These are phyloP conservation scores for Pteruthius melanotis DNA, from an alignment of 2,113 vertebrate species.

Conservation along the genomic window DNA sequence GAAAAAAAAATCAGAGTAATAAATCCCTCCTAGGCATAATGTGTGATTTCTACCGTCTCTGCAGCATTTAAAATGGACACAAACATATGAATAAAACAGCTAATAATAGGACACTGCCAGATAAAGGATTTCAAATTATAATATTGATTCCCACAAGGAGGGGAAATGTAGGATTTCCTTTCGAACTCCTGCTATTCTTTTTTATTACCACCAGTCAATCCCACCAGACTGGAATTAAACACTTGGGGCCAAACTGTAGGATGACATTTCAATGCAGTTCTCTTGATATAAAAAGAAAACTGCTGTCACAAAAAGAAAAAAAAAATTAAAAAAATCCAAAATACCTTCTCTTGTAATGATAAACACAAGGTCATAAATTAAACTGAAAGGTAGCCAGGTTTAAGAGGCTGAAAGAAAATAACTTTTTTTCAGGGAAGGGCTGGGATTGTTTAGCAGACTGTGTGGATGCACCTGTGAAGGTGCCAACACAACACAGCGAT, in stretches of 20 bases:
- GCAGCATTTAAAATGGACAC: background rate
- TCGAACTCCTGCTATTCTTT: background rate
- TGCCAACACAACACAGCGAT: fast-evolving
- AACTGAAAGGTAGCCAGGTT: background rate
- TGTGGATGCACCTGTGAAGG: background rate
- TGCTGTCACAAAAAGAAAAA: background rate
- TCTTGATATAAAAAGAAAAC: background rate
- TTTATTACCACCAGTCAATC: background rate
- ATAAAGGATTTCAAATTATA: background rate
- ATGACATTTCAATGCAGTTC: background rate
- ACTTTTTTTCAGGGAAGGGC: background rate
- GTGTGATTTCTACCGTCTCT: background rate
- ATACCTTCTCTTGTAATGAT: background rate
- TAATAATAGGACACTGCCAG: background rate
- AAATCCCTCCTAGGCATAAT: conserved; percentile 3
- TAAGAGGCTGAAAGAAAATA: background rate
- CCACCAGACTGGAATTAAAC: background rate
- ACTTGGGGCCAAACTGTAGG: background rate
- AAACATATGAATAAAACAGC: background rate
- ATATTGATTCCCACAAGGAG: background rate
- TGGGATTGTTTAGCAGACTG: background rate
- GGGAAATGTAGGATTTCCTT: conserved; percentile 5
- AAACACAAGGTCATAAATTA: background rate
- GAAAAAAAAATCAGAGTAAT: background rate
- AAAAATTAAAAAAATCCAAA: background rate